These are phyloP conservation scores for Pelagia noctiluca DNA, from an alignment of 30 jellyfish, hydroid and myxozoan genomes.

Conservation along the genomic window DNA sequence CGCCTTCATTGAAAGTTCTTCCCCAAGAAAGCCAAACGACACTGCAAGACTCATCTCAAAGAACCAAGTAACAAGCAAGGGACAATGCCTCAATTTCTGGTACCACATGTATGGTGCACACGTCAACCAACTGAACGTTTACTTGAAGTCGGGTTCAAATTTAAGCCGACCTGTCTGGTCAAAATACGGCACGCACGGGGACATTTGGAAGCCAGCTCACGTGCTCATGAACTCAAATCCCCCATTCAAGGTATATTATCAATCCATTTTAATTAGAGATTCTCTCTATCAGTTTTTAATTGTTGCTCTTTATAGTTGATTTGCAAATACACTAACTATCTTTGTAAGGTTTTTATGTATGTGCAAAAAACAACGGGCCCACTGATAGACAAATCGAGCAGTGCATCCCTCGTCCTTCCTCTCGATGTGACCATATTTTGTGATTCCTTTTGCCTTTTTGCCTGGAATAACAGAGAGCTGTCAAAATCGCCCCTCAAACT, in stretches of 20 bases:
- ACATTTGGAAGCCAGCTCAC: conserved; percentile 92
- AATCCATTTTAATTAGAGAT: not conserved
- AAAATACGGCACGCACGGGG: conserved; percentile 93
- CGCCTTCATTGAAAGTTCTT: conserved; percentile 88
- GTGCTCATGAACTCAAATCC: conserved; percentile 71
- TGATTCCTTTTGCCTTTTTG: no score
- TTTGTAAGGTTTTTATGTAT: no score
- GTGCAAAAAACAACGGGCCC: no score
- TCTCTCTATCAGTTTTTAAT: not conserved
- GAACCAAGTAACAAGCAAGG: conserved; percentile 54
- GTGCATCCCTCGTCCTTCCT: no score
- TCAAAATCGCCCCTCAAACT: no score
- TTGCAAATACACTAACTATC: no score
- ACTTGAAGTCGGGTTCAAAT: conserved; percentile 53
- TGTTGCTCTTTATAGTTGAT: no score
- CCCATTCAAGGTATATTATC: conserved; percentile 85
- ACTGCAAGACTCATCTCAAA: conserved; percentile 87
- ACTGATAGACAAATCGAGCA: no score
- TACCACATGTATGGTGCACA: conserved; percentile 98
- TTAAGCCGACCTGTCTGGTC: conserved; percentile 92
- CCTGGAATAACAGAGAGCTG: no score
- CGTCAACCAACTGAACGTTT: conserved; percentile 86
- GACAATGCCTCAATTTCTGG: conserved; percentile 95
- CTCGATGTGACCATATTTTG: no score
- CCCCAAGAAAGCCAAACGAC: conserved; percentile 92